These are phyloP conservation scores for Zingel zingel DNA, from an alignment of 2,113 vertebrate species.

Conservation along the genomic window DNA sequence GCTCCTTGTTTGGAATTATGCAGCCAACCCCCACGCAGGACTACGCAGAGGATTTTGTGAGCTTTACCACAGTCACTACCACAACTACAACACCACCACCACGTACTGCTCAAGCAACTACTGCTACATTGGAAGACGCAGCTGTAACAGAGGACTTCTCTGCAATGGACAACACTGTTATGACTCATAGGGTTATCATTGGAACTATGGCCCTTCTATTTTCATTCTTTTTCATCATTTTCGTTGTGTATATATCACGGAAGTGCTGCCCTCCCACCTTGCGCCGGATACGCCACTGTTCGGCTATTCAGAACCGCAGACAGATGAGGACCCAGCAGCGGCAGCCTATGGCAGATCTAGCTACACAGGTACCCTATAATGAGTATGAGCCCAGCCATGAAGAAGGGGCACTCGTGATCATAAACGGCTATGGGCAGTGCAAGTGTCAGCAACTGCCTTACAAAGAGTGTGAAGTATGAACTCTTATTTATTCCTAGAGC, in stretches of 20 bases:
- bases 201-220: constrained; percentile 99
- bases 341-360: constrained; percentile 96
- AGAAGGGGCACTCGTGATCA: constrained; percentile 97
- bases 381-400: constrained; percentile 98
- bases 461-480: constrained; percentile 99
- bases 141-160: constrained; percentile 92
- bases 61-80: constrained; percentile 89
- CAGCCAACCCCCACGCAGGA: constrained; percentile 93
- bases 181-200: constrained; percentile 97
- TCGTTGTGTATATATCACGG: constrained; percentile 98
- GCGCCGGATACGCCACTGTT: constrained; percentile 97
- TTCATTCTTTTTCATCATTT: constrained; percentile 99
- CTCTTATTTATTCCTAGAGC: constrained; percentile 85
- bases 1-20: constrained; percentile 92
- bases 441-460: constrained; percentile 99
- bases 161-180: constrained; percentile 93
- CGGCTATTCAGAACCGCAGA: constrained; percentile 97
- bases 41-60: constrained; percentile 96
- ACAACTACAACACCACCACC: constrained; percentile 80
- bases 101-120: constrained; percentile 78
- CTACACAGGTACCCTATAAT: constrained; percentile 98
- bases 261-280: constrained; percentile 98
- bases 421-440: constrained; percentile 99
- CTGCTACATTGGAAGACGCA: constrained; percentile 84
- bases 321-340: constrained; percentile 98